Evolutionary conservation across 1,140 invertebrate species (phyloP).

Genomic region (Drosophila virilis): DNA sequence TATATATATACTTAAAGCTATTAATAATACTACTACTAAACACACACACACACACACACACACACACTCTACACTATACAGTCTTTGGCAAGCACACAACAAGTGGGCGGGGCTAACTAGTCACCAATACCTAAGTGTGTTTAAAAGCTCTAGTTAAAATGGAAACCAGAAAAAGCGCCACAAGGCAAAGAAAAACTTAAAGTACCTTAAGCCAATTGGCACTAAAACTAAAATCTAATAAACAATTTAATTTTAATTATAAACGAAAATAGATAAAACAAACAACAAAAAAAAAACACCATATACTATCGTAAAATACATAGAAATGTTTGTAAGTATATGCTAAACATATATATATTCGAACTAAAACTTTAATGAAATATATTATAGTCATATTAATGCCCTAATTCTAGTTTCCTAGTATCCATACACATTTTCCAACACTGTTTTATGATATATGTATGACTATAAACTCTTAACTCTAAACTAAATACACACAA

Average conservation of each 20-base stretch:
- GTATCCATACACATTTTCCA: conserved; percentile 35
- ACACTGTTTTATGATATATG: conserved; percentile 35
- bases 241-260: conserved; percentile 51
- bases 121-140: conserved; percentile 55
- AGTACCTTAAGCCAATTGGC: conserved; percentile 84
- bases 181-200: conserved; percentile 75
- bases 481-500: conserved; percentile 40
- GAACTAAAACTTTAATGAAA: conserved; percentile 14
- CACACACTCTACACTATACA: conserved; percentile 37
- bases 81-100: conserved; percentile 28
- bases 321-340: conserved; percentile 29
- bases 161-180: conserved; percentile 44
- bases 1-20: conserved; percentile 34
- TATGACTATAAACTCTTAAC: conserved; percentile 35
- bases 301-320: conserved; percentile 40
- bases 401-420: conserved; percentile 61
- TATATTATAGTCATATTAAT: conserved; percentile 1
- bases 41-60: conserved; percentile 46
- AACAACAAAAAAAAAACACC: conserved; percentile 33
- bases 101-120: conserved; percentile 2
- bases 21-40: conserved; percentile 20
- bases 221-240: conserved; percentile 78
- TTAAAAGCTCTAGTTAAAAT: conserved; percentile 45
- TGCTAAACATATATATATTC: conserved; percentile 10
- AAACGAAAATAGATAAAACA: conserved; percentile 37